Evolutionary conservation across 1,140 invertebrate genomes (phyloP).

Genomic region (Micrasema longulum): DNA sequence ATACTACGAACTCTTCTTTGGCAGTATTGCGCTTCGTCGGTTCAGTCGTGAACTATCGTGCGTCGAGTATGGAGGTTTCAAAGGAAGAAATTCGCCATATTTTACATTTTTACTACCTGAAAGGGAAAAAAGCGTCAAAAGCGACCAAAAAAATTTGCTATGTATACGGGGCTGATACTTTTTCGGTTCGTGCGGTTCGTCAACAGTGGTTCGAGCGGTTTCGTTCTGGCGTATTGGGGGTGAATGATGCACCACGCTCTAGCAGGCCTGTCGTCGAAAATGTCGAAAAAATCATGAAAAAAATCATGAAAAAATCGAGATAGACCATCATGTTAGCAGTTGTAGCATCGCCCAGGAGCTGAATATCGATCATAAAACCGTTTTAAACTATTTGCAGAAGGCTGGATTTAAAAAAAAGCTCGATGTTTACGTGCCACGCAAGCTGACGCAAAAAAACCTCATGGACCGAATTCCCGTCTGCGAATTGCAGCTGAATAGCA

Average conservation of each 20-base stretch:
- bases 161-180: too few relatives aligned
- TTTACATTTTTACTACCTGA: constrained; percentile 24
- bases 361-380: constrained; percentile 16
- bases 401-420: constrained; percentile 23
- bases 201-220: constrained; percentile 21
- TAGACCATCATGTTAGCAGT: constrained; percentile 13
- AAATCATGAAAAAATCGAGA: constrained; percentile 19
- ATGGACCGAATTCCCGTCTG: too few relatives aligned
- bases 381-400: constrained; percentile 20
- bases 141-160: too few relatives aligned
- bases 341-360: constrained; percentile 21
- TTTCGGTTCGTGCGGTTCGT: too few relatives aligned
- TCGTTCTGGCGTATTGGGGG: constrained; percentile 12
- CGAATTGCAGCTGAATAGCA: too few relatives aligned
- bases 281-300: too few relatives aligned
- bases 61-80: constrained; percentile 22
- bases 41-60: constrained; percentile 39
- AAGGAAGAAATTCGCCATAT: constrained; percentile 25
- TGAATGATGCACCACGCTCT: constrained; percentile 22
- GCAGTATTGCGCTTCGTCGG: constrained; percentile 51
- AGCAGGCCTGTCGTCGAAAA: constrained; percentile 12
- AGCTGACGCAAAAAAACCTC: too few relatives aligned
- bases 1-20: constrained; percentile 12
- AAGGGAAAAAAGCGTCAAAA: constrained; percentile 26
- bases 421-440: too few relatives aligned